A percentile compares a stretch with the other conserved stretches of the same genome.
These are phyloP conservation scores for Congeria kusceri DNA, from an alignment of 2,888 invertebrate genomes.

Conservation along the genomic window DNA sequence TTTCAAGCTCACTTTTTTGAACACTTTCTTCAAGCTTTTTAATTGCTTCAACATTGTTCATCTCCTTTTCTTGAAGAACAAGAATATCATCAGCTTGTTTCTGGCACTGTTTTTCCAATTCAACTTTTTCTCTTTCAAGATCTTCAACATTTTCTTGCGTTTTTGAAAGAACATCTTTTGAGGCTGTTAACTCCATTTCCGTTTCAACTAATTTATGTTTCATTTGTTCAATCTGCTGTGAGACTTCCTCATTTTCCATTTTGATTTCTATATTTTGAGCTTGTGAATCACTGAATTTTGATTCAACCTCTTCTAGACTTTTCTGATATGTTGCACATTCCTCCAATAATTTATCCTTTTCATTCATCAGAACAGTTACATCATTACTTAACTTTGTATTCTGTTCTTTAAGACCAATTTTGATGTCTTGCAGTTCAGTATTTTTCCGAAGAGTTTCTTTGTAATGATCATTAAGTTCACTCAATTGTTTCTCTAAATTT, in stretches of 20 bases:
- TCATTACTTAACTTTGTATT: too few species aligned
- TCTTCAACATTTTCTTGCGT: slow-evolving; percentile 18
- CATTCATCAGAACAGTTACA: too few species aligned
- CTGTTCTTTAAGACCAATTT: neutral
- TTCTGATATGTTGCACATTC: too few species aligned
- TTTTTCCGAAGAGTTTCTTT: too few species aligned
- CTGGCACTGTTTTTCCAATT: slow-evolving; percentile 28
- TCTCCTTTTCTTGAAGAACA: slow-evolving; percentile 45
- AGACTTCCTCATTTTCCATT: slow-evolving; percentile 28
- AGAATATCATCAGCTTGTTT: slow-evolving; percentile 40
- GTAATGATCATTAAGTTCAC: neutral
- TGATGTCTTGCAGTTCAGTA: too few species aligned
- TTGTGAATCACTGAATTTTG: slow-evolving; percentile 3
- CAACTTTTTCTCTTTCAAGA: slow-evolving; percentile 22
- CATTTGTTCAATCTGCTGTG: slow-evolving; percentile 16
- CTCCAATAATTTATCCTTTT: too few species aligned
- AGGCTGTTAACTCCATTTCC: slow-evolving; percentile 13
- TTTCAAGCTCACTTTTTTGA: slow-evolving; percentile 49
- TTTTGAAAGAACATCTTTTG: slow-evolving; percentile 4
- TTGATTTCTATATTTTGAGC: slow-evolving; percentile 36
- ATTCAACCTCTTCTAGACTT: too few species aligned
- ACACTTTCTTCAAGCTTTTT: slow-evolving; percentile 47
- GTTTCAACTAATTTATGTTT: slow-evolving; percentile 16
- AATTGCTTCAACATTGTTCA: slow-evolving; percentile 40
- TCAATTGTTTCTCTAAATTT: slow-evolving; percentile 5